Conservation (phyloP, 1,140 invertebrate genomes). For the Nylanderia fulva region DNA sequence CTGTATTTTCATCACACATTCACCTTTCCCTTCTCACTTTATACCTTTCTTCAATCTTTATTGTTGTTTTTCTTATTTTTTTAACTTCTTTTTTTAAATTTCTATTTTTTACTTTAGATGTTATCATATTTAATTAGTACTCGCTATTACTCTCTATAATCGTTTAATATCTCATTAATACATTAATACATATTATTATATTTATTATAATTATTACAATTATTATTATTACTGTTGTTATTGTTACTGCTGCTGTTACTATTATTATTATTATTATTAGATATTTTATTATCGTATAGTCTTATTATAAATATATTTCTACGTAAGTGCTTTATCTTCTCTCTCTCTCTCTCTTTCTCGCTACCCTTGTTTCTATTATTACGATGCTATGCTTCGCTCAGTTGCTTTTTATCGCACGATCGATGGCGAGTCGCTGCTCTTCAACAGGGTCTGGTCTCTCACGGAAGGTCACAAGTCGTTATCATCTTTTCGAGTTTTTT, state of each 20-base stretch:
- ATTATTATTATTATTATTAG: slow-evolving; percentile 44
- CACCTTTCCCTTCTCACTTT: not conserved
- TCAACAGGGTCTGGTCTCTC: slow-evolving; percentile 70
- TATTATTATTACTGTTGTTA: slow-evolving; percentile 8
- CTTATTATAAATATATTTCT: slow-evolving; percentile 84
- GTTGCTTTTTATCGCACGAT: slow-evolving; percentile 67
- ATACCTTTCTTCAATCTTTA: not conserved
- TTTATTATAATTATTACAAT: too few species aligned
- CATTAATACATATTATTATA: not conserved
- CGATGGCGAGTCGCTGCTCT: slow-evolving; percentile 70
- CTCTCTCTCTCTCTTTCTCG: not conserved
- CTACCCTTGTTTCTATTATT: slow-evolving; percentile 56
- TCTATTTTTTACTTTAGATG: not conserved
- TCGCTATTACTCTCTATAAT: not conserved
- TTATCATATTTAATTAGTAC: not conserved
- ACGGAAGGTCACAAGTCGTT: slow-evolving; percentile 84
- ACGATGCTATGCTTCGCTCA: slow-evolving; percentile 60
- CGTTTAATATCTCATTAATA: not conserved
- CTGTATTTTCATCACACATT: not conserved
- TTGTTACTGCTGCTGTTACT: slow-evolving; percentile 41
- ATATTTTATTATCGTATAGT: slow-evolving; percentile 46
- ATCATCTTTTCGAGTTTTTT: slow-evolving; percentile 84
- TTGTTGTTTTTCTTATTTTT: not conserved
- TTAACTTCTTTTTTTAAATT: not conserved
- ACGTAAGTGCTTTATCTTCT: slow-evolving; percentile 80